phyloP scores from a whole-genome alignment of 1,140 invertebrate species.

The Drosophila triauraria region DNA sequence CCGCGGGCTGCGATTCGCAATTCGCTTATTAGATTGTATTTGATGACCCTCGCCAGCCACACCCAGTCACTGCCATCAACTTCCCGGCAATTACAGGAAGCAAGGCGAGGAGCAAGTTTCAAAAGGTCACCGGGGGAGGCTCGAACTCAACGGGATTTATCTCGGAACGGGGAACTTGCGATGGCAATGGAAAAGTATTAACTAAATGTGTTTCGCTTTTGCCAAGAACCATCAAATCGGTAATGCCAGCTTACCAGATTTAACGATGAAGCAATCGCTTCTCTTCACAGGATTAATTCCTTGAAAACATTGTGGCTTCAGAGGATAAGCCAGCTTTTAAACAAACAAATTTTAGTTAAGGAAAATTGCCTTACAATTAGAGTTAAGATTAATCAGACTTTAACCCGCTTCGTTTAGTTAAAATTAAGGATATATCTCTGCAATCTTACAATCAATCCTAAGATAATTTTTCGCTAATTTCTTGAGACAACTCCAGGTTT shows the following conservation, averaged over 20 bases:
- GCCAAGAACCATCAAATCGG: constrained; percentile 4
- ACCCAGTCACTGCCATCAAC: background rate
- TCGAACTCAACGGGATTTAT: background rate
- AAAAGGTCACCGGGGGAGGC: constrained; percentile 2
- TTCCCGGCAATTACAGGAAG: constrained; percentile 2
- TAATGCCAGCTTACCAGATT: background rate
- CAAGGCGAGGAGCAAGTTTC: background rate
- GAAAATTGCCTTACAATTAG: background rate
- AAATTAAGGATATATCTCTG: no score
- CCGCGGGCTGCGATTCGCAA: constrained; percentile 6
- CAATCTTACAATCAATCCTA: background rate
- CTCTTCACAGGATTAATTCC: background rate
- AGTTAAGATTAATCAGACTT: background rate
- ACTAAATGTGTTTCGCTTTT: constrained; percentile 7
- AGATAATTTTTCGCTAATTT: constrained; percentile 14
- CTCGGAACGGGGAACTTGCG: background rate
- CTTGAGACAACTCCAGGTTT: background rate
- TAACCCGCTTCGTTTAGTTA: background rate
- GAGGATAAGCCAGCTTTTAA: no score
- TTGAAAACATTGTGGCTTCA: no score
- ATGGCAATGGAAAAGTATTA: background rate
- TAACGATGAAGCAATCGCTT: background rate
- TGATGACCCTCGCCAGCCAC: constrained; percentile 24
- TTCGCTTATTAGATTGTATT: constrained; percentile 60
- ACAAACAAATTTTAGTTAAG: no score